Evolutionary conservation across 1,140 invertebrate genomes (phyloP).

Genomic region (Melitaea cinxia): DNA sequence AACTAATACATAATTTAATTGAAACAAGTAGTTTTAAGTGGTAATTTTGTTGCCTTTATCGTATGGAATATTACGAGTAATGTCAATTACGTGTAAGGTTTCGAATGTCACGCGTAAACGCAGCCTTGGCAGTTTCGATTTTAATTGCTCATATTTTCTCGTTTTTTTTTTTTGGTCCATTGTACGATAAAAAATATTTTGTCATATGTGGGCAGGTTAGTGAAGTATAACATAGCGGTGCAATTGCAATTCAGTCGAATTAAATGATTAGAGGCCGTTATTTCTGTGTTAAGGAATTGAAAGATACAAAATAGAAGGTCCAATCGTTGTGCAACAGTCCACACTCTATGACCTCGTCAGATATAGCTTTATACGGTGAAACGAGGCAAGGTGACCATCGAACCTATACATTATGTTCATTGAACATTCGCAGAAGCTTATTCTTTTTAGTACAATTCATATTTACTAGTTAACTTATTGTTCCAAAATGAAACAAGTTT

Average conservation of each 20-base stretch:
- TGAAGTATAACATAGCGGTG: neutral
- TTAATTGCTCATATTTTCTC: slow-evolving; percentile 9
- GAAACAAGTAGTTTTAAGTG: neutral
- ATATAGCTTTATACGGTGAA: slow-evolving; percentile 68
- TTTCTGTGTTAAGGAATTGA: slow-evolving; percentile 6
- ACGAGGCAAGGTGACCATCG: slow-evolving; percentile 64
- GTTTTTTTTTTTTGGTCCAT: neutral
- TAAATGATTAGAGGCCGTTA: slow-evolving; percentile 2
- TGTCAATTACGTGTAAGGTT: neutral
- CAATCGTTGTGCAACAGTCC: slow-evolving; percentile 57
- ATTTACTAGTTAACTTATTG: neutral
- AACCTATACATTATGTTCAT: slow-evolving; percentile 29
- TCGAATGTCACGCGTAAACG: neutral
- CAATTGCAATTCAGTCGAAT: neutral
- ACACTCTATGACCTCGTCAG: slow-evolving; percentile 58
- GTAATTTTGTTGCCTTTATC: neutral
- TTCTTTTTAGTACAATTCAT: neutral
- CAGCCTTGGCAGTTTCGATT: slow-evolving; percentile 12
- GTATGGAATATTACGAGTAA: neutral
- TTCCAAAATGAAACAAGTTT: too few relatives aligned
- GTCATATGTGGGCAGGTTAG: neutral
- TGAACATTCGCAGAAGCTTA: neutral
- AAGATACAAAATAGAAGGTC: slow-evolving; percentile 31
- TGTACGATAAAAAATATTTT: neutral
- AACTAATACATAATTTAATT: slow-evolving; percentile 9